Base-by-base conservation (phyloP, 2,113 vertebrate species). In the Brachypodius melanocephalos region DNA sequence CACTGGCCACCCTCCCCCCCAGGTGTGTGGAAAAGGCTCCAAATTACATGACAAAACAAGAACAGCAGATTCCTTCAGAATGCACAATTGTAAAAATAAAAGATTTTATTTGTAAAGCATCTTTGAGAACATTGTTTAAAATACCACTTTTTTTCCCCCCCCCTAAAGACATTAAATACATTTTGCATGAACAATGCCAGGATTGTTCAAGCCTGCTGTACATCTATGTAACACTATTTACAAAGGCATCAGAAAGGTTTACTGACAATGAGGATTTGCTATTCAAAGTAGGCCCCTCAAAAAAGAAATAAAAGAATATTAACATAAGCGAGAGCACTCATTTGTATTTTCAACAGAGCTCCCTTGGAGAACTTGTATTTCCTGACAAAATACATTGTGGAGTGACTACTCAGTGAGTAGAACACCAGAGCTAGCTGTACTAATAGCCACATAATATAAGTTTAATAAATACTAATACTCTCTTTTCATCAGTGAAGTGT, bases 91-190 rank as follows among this genome's bases (percentile, higher is more conserved):
- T 55, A 92, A 96, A 97, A 96, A 94, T 32, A 93, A n/a, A 32
- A 76, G 8, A 26, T 82, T 96, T 96, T 95, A 96, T 96, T 97
- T 81, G 48, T 49, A 85, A 87, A 79, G 22, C 8, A 15, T 71
- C 38, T 76, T 61, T 43, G 17, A 83, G 51, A 84, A 85, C 77
- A 63, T 29, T 1, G 58, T 76, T 79, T 76, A 38, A 91, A 75
- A 81, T 72, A 67, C 10, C 34, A 18, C 12, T 40, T 36, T 76
- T 25, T 48, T 24, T 7, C 8, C 0, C 1, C 5, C 4, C 21
- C 32, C n/a, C n/a, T n/a, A 5, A n/a, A 54, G 24, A 82, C 5
- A 10, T 96, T 83, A 92, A 90, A 71, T 78, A 90, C 20, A 32
- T 76, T 72, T 79, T 69, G 29, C 38, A n/a, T 61, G 7, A 69